Evolutionary conservation across 2,888 invertebrate species (phyloP).

Genomic region (Drosophila tripunctata): DNA sequence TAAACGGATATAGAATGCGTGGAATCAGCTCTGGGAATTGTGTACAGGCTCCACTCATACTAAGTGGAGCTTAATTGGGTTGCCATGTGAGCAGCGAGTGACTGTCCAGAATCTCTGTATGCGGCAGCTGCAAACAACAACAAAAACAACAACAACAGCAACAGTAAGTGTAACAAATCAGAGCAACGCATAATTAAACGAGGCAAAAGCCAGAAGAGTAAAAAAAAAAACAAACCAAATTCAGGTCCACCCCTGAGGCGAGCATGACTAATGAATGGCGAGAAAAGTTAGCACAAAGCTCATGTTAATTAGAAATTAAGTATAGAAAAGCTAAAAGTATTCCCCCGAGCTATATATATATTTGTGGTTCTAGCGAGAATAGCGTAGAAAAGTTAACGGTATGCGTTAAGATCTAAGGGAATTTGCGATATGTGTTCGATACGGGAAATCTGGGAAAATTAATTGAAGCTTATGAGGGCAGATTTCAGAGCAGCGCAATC

Average conservation of each 20-base stretch:
- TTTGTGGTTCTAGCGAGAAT: background rate
- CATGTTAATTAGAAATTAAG: constrained; percentile 66
- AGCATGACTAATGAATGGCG: constrained; percentile 55
- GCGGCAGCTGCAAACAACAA: constrained; percentile 23
- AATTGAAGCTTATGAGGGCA: constrained; percentile 10
- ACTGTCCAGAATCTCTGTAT: constrained; percentile 11
- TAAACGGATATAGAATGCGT: constrained; percentile 34
- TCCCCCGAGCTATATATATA: constrained; percentile 8
- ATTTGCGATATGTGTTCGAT: constrained; percentile 5
- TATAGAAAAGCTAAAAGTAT: constrained; percentile 20
- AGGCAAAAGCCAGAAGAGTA: constrained; percentile 20
- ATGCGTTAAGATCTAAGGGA: constrained; percentile 1
- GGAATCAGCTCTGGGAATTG: constrained; percentile 59
- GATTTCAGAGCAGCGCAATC: background rate
- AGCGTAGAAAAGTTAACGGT: background rate
- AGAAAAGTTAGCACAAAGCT: constrained; percentile 41
- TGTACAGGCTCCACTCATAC: constrained; percentile 18
- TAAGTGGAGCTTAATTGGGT: constrained; percentile 66
- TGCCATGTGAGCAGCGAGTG: constrained; percentile 40
- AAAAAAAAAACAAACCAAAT: background rate
- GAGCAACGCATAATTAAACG: constrained; percentile 50
- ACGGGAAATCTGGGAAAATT: background rate
- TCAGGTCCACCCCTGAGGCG: constrained; percentile 22
- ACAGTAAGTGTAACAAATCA: constrained; percentile 40
- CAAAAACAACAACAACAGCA: constrained; percentile 12